Evolutionary conservation across 2,113 vertebrate species (phyloP), one percentile per base, ranked within the genome.

Genomic region (Rhea americana): DNA sequence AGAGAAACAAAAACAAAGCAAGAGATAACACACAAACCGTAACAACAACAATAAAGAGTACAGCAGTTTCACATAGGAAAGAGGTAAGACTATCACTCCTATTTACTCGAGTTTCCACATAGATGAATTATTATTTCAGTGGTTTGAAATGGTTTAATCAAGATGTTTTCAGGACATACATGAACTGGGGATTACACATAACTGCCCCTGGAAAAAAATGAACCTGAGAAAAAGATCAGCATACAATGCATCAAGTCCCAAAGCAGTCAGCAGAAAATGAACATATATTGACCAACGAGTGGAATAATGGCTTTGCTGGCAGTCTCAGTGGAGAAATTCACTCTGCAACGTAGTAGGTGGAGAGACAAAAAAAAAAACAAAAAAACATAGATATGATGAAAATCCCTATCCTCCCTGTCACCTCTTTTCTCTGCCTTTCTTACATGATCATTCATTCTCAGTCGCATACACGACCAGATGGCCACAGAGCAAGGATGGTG

Each of bases 251-350:
- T 96, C 3, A 56, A 84, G 92, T 96, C 83, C 45, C 8, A 24
- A 88, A 92, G 91, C 92, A 96, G 88, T 87, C 78, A 89, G 87
- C 82, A 95, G 94, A 96, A 97, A 97, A 97, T 95, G 85, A 97
- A 90, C 90, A 90, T 5, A 20, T 76, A 96, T 58, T 96, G 95
- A 91, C 93, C 97, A 95, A 72, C 73, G 94, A 96, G 90, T 78
- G 88, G 95, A 98, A 97, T 97, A 97, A 98, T 93, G 92, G 81
- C 81, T 96, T 93, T 96, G 96, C 88, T 97, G 97, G 97, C 93
- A 94, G 67, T 67, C 82, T 95, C 87, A 78, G 62, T 17, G 39
- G 83, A 89, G 51, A 81, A 68, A 47, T 85, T 97, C 88, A 95
- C 71, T 93, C 68, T 85, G 77, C 41, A 76, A 16, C 47, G 81